Conservation (phyloP, 2,113 vertebrate species). For the Daboia siamensis region DNA sequence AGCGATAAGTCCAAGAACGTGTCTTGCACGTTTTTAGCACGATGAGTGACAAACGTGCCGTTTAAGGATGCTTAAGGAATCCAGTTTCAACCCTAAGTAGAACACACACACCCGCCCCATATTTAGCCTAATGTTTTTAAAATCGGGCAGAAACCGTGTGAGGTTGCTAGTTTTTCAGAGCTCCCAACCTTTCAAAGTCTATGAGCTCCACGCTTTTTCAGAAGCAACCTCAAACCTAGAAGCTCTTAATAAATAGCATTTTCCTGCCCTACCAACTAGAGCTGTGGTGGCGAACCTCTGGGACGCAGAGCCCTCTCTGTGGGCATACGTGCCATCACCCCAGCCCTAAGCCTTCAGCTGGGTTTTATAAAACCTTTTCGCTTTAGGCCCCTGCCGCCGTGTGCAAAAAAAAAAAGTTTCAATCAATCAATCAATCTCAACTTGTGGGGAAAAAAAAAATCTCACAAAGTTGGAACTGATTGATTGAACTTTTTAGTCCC, state of each 20-base stretch:
- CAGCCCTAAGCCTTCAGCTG: too few species aligned
- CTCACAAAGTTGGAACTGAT: too few species aligned
- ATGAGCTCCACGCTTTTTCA: background rate
- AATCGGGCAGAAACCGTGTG: background rate
- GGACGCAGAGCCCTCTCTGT: too few species aligned
- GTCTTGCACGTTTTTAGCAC: background rate
- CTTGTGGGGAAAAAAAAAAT: too few species aligned
- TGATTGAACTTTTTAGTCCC: too few species aligned
- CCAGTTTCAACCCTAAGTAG: background rate
- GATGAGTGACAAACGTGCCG: background rate
- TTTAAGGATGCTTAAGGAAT: background rate
- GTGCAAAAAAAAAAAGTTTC: too few species aligned
- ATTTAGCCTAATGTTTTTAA: background rate
- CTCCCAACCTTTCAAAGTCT: background rate
- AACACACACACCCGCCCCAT: background rate
- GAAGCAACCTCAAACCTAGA: background rate
- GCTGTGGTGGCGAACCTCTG: too few species aligned
- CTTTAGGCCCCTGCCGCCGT: too few species aligned
- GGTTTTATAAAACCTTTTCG: too few species aligned
- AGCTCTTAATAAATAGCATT: background rate
- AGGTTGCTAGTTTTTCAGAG: background rate
- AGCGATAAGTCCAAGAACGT: background rate
- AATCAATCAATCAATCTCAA: too few species aligned
- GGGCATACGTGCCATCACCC: too few species aligned
- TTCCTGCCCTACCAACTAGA: background rate